Evolutionary conservation across 2,797 vertebrate species (phyloP).

Genomic region (Picus viridis): DNA sequence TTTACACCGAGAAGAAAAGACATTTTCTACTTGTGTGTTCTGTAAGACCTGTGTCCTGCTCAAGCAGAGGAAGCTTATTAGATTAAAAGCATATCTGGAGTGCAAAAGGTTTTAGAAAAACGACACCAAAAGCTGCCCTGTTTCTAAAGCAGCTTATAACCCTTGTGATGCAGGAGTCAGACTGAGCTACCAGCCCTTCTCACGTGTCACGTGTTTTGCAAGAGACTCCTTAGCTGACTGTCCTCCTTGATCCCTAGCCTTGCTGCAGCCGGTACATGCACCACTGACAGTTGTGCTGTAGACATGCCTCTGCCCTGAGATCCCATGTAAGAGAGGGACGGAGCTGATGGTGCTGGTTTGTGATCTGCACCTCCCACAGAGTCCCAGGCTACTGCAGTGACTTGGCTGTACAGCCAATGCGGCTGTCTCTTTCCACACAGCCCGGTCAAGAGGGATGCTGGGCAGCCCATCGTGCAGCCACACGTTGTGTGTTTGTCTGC

Average conservation of each 20-base stretch:
- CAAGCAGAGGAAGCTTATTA: not conserved
- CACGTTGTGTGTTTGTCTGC: not conserved
- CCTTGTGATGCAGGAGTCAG: not conserved
- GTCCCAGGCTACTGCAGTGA: not conserved
- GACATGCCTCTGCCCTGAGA: not conserved
- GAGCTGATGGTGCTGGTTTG: not conserved
- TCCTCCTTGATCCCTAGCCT: not conserved
- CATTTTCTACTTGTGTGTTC: not conserved
- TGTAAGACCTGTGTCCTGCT: not conserved
- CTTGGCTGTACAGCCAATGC: not conserved
- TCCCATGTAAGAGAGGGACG: not conserved
- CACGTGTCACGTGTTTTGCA: accelerated
- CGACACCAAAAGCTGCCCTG: not conserved
- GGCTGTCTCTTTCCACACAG: not conserved
- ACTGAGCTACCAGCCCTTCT: not conserved
- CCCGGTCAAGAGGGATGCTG: not conserved
- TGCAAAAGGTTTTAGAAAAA: not conserved
- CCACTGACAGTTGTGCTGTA: not conserved
- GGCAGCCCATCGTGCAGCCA: not conserved
- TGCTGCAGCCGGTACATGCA: not conserved
- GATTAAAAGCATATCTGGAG: not conserved
- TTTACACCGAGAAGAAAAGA: not conserved
- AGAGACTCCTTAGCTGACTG: not conserved
- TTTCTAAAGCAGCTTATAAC: not conserved
- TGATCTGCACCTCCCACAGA: not conserved